phyloP scores from a whole-genome alignment of 2,888 invertebrate species.

The Drosophila gaucha region DNA sequence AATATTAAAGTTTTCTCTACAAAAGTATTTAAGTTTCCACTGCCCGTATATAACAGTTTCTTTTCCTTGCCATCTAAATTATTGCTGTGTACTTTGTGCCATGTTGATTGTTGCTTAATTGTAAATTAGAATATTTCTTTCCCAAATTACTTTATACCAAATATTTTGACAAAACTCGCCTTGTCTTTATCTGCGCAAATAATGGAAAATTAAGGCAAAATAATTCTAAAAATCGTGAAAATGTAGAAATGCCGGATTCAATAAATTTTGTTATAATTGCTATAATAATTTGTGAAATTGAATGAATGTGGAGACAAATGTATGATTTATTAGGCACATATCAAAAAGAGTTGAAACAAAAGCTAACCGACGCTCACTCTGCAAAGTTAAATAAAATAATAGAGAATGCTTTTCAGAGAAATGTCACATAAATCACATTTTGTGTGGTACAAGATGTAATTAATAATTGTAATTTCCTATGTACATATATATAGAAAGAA shows the following conservation, averaged over 20 bases:
- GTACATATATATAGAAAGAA: not conserved
- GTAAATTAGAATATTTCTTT: conserved; percentile 70
- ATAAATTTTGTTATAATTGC: conserved; percentile 16
- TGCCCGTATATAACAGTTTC: not conserved
- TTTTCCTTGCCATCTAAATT: conserved; percentile 43
- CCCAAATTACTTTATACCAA: not conserved
- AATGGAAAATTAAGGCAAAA: conserved; percentile 1
- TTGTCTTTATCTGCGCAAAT: not conserved
- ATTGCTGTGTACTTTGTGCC: conserved; percentile 40
- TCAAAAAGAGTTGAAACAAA: conserved; percentile 20
- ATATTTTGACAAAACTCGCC: conserved; percentile 14
- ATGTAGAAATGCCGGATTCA: conserved; percentile 9
- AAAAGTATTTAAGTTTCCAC: not conserved
- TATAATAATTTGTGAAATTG: not conserved
- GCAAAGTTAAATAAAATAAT: not conserved
- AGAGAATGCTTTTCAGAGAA: no score
- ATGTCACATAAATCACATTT: conserved; percentile 63
- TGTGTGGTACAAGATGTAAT: conserved; percentile 60
- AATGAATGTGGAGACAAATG: conserved; percentile 7
- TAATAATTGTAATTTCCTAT: conserved; percentile 68
- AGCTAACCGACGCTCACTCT: not conserved
- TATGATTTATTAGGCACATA: conserved; percentile 41
- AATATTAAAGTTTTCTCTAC: no score
- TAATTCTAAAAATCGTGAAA: not conserved
- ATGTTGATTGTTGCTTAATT: conserved; percentile 75